A percentile compares a stretch with the other conserved stretches of the same genome.
These are phyloP conservation scores for Tyto alba DNA, from an alignment of 2,113 vertebrate genomes.

Conservation along the genomic window DNA sequence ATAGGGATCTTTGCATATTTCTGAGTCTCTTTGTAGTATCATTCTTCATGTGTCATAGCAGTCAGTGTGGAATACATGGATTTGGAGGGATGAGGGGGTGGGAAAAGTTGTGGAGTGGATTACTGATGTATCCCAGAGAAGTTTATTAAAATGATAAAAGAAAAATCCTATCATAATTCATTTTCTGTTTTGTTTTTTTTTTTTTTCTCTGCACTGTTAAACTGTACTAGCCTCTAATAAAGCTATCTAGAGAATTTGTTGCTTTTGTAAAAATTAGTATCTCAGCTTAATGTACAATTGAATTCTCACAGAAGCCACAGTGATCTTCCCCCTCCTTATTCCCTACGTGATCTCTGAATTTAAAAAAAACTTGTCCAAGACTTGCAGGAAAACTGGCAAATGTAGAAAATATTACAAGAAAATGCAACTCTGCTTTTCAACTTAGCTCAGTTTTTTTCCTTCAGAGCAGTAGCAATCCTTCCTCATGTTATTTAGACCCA, in stretches of 20 bases:
- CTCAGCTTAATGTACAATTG: neutral
- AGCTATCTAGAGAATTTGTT: neutral
- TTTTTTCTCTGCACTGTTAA: neutral
- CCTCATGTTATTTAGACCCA: neutral
- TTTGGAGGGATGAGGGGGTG: constrained; percentile 6
- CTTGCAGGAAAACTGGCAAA: neutral
- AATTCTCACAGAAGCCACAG: neutral
- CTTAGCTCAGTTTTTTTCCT: neutral
- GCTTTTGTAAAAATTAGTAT: neutral
- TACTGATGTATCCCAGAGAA: constrained; percentile 44
- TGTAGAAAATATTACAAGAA: neutral
- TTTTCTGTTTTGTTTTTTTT: neutral
- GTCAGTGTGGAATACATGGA: constrained; percentile 44
- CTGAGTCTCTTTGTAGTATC: constrained; percentile 58
- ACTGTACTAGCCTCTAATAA: neutral
- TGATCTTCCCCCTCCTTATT: neutral
- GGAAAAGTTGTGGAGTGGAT: neutral
- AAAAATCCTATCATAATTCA: constrained; percentile 20
- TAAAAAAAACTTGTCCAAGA: neutral
- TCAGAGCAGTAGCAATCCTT: neutral
- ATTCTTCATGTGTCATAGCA: constrained; percentile 23
- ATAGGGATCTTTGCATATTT: constrained; percentile 43
- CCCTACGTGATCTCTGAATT: neutral
- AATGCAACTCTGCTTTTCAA: neutral
- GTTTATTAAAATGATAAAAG: constrained; percentile 45